These are phyloP conservation scores for Drosophila colorata DNA, from an alignment of 2,888 invertebrate species.

Conservation along the genomic window DNA sequence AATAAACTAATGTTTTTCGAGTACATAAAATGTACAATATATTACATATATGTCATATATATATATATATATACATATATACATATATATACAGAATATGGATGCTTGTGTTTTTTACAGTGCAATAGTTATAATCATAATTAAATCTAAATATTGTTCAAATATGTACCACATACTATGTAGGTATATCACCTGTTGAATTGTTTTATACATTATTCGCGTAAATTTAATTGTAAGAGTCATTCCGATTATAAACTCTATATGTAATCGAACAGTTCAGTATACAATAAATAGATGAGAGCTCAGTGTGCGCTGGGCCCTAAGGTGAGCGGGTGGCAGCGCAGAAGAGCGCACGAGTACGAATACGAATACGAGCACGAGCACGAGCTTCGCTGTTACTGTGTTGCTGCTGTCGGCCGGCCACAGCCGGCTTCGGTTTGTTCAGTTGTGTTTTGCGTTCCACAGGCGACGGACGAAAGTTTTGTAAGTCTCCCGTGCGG, in stretches of 20 bases:
- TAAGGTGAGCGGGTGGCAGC: constrained; percentile 48
- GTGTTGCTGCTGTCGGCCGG: constrained; percentile 21
- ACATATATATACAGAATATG: neutral
- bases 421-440: constrained; percentile 49
- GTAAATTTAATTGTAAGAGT: neutral
- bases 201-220: neutral
- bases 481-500: constrained; percentile 60
- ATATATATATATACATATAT: neutral
- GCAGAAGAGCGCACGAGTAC: constrained; percentile 31
- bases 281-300: constrained; percentile 1
- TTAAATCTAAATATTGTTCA: too few species aligned
- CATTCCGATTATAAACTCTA: neutral
- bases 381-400: constrained; percentile 29
- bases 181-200: neutral
- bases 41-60: neutral
- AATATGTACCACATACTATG: too few species aligned
- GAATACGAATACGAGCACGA: constrained; percentile 23
- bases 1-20: neutral
- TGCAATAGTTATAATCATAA: too few species aligned
- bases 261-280: neutral
- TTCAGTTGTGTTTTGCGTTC: constrained; percentile 65
- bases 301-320: constrained; percentile 36
- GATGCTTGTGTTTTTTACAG: too few species aligned
- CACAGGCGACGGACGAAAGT: constrained; percentile 64
- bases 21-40: neutral